A percentile compares a stretch with the other conserved stretches of the same genome.
These are phyloP conservation scores for Hydrochoerus hydrochaeris DNA, from an alignment of 2,113 vertebrate species.

Conservation along the genomic window DNA sequence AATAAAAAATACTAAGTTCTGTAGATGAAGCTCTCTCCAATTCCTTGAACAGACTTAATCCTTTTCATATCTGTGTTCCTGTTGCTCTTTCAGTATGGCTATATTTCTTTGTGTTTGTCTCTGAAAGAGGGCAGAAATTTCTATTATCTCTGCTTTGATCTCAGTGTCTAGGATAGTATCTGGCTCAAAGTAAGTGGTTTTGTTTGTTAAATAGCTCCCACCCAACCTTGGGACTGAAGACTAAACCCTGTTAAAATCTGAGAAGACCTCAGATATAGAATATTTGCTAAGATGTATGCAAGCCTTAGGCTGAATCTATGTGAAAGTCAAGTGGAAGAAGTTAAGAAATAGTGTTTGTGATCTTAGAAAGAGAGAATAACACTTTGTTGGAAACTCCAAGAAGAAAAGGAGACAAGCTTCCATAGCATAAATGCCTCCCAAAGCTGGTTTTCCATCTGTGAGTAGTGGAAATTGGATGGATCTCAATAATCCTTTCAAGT, in stretches of 20 bases:
- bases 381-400: background rate
- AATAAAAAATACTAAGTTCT: background rate
- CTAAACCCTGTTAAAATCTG: background rate
- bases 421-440: background rate
- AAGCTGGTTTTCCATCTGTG: background rate
- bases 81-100: background rate
- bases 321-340: background rate
- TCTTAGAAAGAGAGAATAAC: background rate
- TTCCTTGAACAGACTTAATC: background rate
- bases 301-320: background rate
- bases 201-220: background rate
- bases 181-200: background rate
- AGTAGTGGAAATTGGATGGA: background rate
- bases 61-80: background rate
- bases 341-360: background rate
- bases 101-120: background rate
- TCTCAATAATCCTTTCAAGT: constrained; percentile 18
- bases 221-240: background rate
- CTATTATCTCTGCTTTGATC: background rate
- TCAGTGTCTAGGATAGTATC: background rate
- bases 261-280: background rate
- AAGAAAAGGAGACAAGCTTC: background rate
- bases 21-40: background rate
- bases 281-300: background rate
- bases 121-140: background rate